phyloP scores from a whole-genome alignment of 2,113 vertebrate species.

The Genyomyrus donnyi region DNA sequence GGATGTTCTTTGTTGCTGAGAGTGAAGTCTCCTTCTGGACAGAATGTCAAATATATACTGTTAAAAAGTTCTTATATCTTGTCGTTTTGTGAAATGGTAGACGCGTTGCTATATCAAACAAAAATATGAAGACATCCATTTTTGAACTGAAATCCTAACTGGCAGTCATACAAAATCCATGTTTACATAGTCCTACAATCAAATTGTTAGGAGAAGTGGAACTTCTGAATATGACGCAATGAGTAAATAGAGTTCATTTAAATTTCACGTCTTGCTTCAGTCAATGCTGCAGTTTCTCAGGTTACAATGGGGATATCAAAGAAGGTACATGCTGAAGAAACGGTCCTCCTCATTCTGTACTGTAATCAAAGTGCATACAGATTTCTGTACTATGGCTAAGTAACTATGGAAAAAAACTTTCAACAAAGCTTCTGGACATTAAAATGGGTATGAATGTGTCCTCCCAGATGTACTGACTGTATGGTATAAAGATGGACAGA shows the following conservation, averaged over 20 bases:
- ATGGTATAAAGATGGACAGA: neutral
- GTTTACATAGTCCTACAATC: neutral
- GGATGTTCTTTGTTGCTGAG: neutral
- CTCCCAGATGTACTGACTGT: neutral
- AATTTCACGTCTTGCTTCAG: neutral
- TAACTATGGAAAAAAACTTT: neutral
- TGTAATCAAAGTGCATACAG: neutral
- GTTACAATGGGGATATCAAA: neutral
- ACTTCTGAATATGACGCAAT: neutral
- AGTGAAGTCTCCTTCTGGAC: neutral
- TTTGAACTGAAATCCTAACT: neutral
- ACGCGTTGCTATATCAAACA: neutral
- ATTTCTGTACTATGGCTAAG: neutral
- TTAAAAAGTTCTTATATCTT: neutral
- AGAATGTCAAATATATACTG: neutral
- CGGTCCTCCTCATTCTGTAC: neutral
- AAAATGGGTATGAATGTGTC: neutral
- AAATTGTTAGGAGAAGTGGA: neutral
- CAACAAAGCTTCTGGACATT: neutral
- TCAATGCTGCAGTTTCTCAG: neutral
- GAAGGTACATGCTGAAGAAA: neutral
- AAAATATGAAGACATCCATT: neutral
- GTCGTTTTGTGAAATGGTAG: neutral
- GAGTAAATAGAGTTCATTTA: neutral
- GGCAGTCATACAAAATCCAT: neutral